Percentiles rank a stretch among this genome's conserved stretches.
Conservation (phyloP, 2,888 invertebrate species). For the Alcis repandata region DNA sequence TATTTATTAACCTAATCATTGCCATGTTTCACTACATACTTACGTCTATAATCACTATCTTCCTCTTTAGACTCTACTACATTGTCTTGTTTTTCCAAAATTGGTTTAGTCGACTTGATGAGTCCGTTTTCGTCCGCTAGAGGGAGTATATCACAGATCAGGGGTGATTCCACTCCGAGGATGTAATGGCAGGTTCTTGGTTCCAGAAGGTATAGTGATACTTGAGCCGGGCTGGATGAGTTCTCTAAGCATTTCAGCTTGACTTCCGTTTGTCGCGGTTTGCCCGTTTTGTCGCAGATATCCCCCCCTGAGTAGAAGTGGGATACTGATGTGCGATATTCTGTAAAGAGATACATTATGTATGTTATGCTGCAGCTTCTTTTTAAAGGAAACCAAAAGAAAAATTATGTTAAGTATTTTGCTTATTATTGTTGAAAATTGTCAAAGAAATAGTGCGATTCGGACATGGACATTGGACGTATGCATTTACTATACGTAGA, state of each 20-base stretch:
- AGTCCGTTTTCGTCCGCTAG: slow-evolving; percentile 94
- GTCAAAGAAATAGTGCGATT: too few species aligned
- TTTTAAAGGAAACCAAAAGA: slow-evolving; percentile 1
- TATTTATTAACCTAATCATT: slow-evolving; percentile 63
- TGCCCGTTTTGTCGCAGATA: slow-evolving; percentile 93
- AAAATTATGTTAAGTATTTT: too few species aligned
- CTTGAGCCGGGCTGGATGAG: slow-evolving; percentile 91
- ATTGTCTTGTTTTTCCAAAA: slow-evolving; percentile 49
- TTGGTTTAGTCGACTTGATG: slow-evolving; percentile 62
- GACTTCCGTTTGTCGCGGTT: slow-evolving; percentile 94
- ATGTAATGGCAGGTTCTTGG: slow-evolving; percentile 97
- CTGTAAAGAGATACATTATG: slow-evolving; percentile 53
- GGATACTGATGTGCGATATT: slow-evolving; percentile 90
- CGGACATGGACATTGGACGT: too few species aligned
- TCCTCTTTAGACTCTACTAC: slow-evolving; percentile 52
- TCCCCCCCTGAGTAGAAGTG: slow-evolving; percentile 96
- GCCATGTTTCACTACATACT: slow-evolving; percentile 58
- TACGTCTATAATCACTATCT: slow-evolving; percentile 52
- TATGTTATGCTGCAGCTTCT: neutral
- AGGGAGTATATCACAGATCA: slow-evolving; percentile 94
- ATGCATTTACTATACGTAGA: too few species aligned
- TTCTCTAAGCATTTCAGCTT: slow-evolving; percentile 92
- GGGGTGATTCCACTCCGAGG: slow-evolving; percentile 96
- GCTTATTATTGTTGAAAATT: too few species aligned
- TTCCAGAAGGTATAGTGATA: slow-evolving; percentile 95